phyloP scores from a whole-genome alignment of 2,888 invertebrate genomes.

The Cataglyphis albicans region DNA sequence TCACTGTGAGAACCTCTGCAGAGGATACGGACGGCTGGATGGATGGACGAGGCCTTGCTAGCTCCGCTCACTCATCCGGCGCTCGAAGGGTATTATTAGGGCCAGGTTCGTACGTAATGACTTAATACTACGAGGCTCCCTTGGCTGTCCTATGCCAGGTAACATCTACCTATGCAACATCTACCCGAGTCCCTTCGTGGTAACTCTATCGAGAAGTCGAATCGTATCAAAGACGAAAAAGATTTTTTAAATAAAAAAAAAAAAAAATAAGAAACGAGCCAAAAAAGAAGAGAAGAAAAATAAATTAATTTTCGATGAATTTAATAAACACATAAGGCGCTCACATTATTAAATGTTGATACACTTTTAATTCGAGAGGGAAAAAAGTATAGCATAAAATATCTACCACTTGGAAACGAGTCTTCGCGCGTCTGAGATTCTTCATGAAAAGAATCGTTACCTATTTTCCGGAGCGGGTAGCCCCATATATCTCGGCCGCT shows the following conservation, averaged over 20 bases:
- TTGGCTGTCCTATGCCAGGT: slow-evolving; percentile 76
- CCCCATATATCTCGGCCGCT: slow-evolving; percentile 33
- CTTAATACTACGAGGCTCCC: slow-evolving; percentile 82
- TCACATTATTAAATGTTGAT: background rate
- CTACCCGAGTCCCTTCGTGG: slow-evolving; percentile 63
- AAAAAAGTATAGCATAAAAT: slow-evolving; percentile 2
- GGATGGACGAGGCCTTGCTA: slow-evolving; percentile 76
- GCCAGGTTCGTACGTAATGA: slow-evolving; percentile 81
- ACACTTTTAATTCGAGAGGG: background rate
- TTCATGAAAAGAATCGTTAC: slow-evolving; percentile 40
- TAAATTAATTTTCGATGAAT: background rate
- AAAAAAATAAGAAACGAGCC: background rate
- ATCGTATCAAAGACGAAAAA: slow-evolving; percentile 17
- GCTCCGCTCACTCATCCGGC: slow-evolving; percentile 72
- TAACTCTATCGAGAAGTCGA: slow-evolving; percentile 60
- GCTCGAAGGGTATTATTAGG: slow-evolving; percentile 82
- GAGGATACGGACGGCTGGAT: slow-evolving; percentile 71
- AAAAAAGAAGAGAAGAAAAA: background rate
- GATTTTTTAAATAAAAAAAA: background rate
- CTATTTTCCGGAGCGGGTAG: slow-evolving; percentile 26
- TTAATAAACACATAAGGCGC: slow-evolving; percentile 2
- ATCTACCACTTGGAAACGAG: slow-evolving; percentile 9
- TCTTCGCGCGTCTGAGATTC: slow-evolving; percentile 29
- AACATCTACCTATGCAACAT: slow-evolving; percentile 72
- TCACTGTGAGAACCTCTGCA: slow-evolving; percentile 74